Conservation (phyloP, 2,113 vertebrate species). For the Hydrolagus affinis region DNA sequence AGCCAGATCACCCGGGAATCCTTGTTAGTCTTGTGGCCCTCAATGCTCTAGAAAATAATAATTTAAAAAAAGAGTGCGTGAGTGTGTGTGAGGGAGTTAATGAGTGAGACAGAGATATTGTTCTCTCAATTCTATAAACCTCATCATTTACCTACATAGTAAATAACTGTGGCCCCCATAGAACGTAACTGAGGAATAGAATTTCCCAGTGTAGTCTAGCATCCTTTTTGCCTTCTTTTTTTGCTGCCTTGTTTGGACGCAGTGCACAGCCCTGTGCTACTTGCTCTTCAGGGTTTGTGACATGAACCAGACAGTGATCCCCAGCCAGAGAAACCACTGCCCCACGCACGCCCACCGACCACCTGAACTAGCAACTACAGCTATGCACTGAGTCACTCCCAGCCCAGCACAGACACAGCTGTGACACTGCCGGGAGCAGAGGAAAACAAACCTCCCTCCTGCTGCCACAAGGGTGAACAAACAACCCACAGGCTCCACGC, state of each 20-base stretch:
- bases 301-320: neutral
- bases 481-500: too few relatives aligned
- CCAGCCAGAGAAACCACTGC: neutral
- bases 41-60: constrained; percentile 57
- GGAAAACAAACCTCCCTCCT: neutral
- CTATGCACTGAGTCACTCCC: neutral
- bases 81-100: too few relatives aligned
- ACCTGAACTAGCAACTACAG: neutral
- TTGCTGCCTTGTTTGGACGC: neutral
- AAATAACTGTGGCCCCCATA: neutral
- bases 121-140: neutral
- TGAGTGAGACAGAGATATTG: neutral
- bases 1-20: constrained; percentile 76
- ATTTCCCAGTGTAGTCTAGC: neutral
- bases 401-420: neutral
- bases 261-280: neutral
- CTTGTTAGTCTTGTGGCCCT: constrained; percentile 68
- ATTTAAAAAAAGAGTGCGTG: neutral
- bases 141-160: neutral
- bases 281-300: neutral
- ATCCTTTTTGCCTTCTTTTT: neutral
- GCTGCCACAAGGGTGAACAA: too few relatives aligned
- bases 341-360: neutral
- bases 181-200: neutral
- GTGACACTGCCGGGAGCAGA: neutral